These are phyloP conservation scores for Microvelia longipes DNA, from an alignment of 1,140 invertebrate genomes.

Conservation along the genomic window DNA sequence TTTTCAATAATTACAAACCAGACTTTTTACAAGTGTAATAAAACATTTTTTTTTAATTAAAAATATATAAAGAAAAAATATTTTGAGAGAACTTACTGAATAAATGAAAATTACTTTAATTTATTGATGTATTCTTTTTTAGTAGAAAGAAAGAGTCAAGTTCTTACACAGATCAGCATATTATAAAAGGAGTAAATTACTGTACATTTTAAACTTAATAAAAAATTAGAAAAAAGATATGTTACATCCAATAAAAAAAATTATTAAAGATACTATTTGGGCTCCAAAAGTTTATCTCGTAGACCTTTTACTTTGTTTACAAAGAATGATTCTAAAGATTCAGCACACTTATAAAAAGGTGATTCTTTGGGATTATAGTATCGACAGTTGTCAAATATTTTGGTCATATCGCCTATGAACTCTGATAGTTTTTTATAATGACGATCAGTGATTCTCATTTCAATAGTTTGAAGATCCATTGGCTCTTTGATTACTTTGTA, in stretches of 20 bases:
- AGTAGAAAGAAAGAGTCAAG: too few relatives aligned
- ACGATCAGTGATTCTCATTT: constrained; percentile 67
- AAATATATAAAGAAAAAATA: too few relatives aligned
- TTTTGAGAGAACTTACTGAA: too few relatives aligned
- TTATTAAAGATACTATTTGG: constrained; percentile 11
- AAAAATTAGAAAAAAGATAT: background rate
- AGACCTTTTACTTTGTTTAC: constrained; percentile 77
- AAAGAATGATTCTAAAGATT: constrained; percentile 87
- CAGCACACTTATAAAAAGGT: constrained; percentile 87
- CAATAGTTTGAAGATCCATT: constrained; percentile 91
- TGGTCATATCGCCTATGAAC: constrained; percentile 93
- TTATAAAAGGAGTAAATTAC: too few relatives aligned
- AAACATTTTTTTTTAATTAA: too few relatives aligned
- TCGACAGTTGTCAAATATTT: constrained; percentile 96
- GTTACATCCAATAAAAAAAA: background rate
- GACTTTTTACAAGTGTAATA: too few relatives aligned
- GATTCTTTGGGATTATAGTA: constrained; percentile 92
- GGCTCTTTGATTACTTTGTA: constrained; percentile 95
- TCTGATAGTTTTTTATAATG: constrained; percentile 78
- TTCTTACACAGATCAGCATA: too few relatives aligned
- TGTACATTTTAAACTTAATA: too few relatives aligned
- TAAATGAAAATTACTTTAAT: too few relatives aligned
- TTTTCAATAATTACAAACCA: too few relatives aligned
- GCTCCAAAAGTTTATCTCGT: constrained; percentile 57
- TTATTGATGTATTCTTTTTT: too few relatives aligned